Evolutionary conservation across 2,113 vertebrate genomes (phyloP), one percentile per base, ranked within the genome.

Genomic region (Brachyistius frenatus): DNA sequence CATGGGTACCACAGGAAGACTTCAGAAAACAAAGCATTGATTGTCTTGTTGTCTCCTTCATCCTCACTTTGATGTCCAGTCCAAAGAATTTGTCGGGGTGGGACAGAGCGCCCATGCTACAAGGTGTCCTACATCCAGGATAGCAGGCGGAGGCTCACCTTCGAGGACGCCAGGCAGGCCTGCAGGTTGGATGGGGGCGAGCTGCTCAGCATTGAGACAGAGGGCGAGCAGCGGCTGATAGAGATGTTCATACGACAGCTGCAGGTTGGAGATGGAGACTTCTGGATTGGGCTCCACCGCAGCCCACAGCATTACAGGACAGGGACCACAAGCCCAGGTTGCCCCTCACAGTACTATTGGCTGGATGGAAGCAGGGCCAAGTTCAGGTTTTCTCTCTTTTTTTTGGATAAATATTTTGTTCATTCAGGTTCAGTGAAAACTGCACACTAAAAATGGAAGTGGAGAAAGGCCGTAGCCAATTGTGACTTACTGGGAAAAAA

Each of bases 251-350:
- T 99, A 63, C 86, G 88, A 64, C 92, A 93, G 73, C 93, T 98
- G 65, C 73, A 87, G 39, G 92, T 93, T 0, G 93, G 95, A 0
- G 96, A 97, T 64, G 97, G 97, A 0, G 96, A 98, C 76, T 99
- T 98, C 91, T 99, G 97, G 97, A 97, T 99, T 0, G 98, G 98
- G 31, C 95, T 99, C 0, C 91, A 88, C 13, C 95, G 96, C 78
- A 93, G 7, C 7, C 92, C 86, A 83, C 77, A 87, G 65, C 55
- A 78, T 77, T 5, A 84, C 57, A 84, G 66, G 16, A 86, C 93
- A 1, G 86, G 87, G 5, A 63, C 11, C 37, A 88, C 90, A 0
- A 91, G 87, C 75, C 83, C 76, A 32, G 89, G 80, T 8, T 99
- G 98, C 53, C 94, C 94, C 50, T 92, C 86, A 0, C 93, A 92